Percentiles rank a stretch among this genome's conserved stretches.
Conservation (phyloP, 1,140 invertebrate species). For the Marisa cornuarietis region DNA sequence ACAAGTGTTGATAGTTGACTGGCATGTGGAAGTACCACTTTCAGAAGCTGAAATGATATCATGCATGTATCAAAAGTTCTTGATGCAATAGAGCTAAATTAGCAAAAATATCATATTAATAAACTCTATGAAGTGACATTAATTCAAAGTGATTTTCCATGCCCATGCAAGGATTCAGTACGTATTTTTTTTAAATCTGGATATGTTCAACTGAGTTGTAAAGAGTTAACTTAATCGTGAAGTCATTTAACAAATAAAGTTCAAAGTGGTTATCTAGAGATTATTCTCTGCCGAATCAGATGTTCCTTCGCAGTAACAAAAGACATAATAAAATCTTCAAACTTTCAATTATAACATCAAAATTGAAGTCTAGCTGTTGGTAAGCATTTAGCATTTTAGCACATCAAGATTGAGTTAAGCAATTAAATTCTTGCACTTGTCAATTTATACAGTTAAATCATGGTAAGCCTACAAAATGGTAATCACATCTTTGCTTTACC, state of each 20-base stretch:
- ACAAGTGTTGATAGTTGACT: no score
- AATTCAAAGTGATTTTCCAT: background rate
- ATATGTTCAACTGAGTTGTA: no score
- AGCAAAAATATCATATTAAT: background rate
- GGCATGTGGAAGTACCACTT: no score
- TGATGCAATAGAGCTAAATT: background rate
- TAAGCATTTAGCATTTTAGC: background rate
- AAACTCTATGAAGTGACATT: background rate
- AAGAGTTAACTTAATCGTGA: no score
- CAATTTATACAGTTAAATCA: background rate
- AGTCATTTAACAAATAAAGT: no score
- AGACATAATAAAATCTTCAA: no score
- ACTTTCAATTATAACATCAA: no score
- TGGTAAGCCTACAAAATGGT: background rate
- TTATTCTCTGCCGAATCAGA: no score
- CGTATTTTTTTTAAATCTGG: no score
- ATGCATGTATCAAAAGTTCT: background rate
- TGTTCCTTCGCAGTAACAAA: no score
- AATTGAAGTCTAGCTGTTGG: background rate
- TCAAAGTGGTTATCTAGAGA: no score
- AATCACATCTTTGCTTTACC: slow-evolving; percentile 32
- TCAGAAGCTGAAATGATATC: background rate
- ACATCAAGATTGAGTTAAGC: background rate
- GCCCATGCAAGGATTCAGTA: background rate
- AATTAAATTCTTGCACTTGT: background rate